These are phyloP conservation scores for Hymenochirus boettgeri DNA, from an alignment of 2,113 vertebrate genomes.

Conservation along the genomic window DNA sequence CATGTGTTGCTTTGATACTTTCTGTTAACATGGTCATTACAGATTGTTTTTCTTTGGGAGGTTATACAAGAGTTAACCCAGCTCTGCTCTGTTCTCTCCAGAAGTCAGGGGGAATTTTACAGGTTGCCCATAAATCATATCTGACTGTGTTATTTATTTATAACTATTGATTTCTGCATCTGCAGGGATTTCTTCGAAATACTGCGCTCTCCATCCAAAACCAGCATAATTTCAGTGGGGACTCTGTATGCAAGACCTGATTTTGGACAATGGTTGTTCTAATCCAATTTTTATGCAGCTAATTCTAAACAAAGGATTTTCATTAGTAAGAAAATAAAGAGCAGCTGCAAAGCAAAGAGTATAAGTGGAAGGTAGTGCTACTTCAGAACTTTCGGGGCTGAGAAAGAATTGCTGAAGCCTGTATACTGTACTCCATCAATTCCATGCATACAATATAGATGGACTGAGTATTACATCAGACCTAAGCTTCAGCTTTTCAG, in stretches of 20 bases:
- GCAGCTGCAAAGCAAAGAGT: too few relatives aligned
- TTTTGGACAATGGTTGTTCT: background rate
- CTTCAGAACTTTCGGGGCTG: too few relatives aligned
- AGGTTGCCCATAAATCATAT: conserved; percentile 33
- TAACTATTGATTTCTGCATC: conserved; percentile 27
- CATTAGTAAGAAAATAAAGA: too few relatives aligned
- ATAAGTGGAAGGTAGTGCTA: too few relatives aligned
- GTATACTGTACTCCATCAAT: too few relatives aligned
- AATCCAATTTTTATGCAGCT: background rate
- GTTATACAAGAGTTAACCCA: conserved; percentile 11
- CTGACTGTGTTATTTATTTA: conserved; percentile 35
- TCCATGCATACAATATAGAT: too few relatives aligned
- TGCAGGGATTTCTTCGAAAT: conserved; percentile 28
- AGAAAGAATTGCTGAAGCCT: too few relatives aligned
- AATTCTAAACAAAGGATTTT: background rate
- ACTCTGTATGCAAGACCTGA: background rate
- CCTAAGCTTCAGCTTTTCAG: too few relatives aligned
- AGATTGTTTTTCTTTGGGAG: too few relatives aligned
- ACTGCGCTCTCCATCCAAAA: conserved; percentile 1
- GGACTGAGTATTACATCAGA: too few relatives aligned
- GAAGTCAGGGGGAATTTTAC: conserved; percentile 2
- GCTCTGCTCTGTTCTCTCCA: conserved; percentile 4
- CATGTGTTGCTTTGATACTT: too few relatives aligned
- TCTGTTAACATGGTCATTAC: too few relatives aligned
- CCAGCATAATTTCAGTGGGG: background rate